Base-by-base conservation (phyloP, 2,797 vertebrate species). In the Pseudotriccus pelzelni region DNA sequence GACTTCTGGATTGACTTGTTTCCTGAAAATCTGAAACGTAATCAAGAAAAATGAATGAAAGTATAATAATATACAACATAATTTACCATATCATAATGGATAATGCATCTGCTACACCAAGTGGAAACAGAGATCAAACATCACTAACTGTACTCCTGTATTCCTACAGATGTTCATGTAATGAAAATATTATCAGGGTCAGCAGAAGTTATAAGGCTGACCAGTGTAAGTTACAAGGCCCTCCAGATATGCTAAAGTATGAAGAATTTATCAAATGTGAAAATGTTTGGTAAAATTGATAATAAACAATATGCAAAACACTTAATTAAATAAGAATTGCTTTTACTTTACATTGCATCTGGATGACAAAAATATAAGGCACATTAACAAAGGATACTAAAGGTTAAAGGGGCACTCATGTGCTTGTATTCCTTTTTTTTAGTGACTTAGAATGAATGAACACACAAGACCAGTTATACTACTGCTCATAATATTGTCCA, bases 1-100 rank as follows among this genome's bases (percentile, higher is more conserved):
- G n/a, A 97, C 97, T 92, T 99, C 98, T 22, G 97, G 85, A 93
- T 97, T 98, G 64, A 99, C 78, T 37, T 93, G 95, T 7, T 98
- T 94, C 20, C 97, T 67, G 77, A 98, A 96, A 87, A 96, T 87
- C 99, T 99, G 97, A 50, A 93, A 32, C 60, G 39, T 68, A 90
- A 79, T 72, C 30, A 82, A 66, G 27, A 70, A 80, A 87, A 83
- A 81, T 14, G 58, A 95, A 87, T 15, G 3, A 64, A 64, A 49
- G 12, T 19, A 44, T 19, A 73, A n/a, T 47, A 72, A 94, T 37
- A 69, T 25, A 72, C 12, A 87, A 76, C 53, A 44, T 37, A 27
- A 59, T 67, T 59, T 49, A 53, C 10, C 10, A 14, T 15, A 78
- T 56, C n/a, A 30, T 50, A 88, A 74, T 36, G 34, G 32, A 84